A percentile compares a stretch with the other conserved stretches of the same genome.
phyloP scores from a whole-genome alignment of 1,140 invertebrate species.

The Heliconius melpomene region DNA sequence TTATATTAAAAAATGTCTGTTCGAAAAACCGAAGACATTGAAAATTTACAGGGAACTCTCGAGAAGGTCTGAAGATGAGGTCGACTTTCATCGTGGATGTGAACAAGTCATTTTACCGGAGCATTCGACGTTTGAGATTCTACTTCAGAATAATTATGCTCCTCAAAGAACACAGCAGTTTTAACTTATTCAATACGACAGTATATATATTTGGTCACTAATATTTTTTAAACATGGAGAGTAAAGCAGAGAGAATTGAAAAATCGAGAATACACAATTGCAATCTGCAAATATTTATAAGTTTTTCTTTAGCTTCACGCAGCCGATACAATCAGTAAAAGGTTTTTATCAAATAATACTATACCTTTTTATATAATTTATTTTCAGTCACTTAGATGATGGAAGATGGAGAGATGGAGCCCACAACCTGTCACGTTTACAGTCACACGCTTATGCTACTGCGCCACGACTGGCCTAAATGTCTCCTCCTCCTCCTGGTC shows the following conservation, averaged over 20 bases:
- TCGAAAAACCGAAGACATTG: constrained; percentile 37
- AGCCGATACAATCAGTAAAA: too few species aligned
- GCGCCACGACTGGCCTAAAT: too few species aligned
- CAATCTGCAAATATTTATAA: background rate
- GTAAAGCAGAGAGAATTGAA: too few species aligned
- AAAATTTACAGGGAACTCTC: constrained; percentile 46
- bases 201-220: background rate
- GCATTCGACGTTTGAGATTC: constrained; percentile 37
- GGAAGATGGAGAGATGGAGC: too few species aligned
- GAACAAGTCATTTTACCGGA: constrained; percentile 54
- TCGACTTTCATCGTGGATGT: constrained; percentile 44
- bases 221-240: background rate
- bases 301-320: background rate
- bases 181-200: background rate
- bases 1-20: constrained; percentile 28
- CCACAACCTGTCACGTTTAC: too few species aligned
- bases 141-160: constrained; percentile 30
- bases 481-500: too few species aligned
- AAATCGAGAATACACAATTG: too few species aligned
- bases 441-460: too few species aligned
- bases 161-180: constrained; percentile 25
- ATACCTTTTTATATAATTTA: too few species aligned
- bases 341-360: too few species aligned
- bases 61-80: constrained; percentile 52
- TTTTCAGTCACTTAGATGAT: too few species aligned